Conservation (phyloP, 2,797 vertebrate species). For the Cossypha niveicapilla region DNA sequence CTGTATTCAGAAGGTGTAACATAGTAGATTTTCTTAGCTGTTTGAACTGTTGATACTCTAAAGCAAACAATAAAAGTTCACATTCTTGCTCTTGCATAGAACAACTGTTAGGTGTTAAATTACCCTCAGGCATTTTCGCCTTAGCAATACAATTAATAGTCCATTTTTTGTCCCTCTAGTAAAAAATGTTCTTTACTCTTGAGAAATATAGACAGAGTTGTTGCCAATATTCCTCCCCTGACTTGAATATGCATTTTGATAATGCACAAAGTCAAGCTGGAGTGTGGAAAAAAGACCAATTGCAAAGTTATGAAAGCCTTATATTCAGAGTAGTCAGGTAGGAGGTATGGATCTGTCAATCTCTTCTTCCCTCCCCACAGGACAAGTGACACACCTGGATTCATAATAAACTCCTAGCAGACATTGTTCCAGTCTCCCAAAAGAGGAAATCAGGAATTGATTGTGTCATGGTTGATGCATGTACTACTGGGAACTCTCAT, state of each 20-base stretch:
- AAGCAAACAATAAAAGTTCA: slow-evolving; percentile 14
- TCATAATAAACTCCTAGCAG: neutral
- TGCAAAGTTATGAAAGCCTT: neutral
- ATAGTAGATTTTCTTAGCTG: neutral
- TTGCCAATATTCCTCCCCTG: neutral
- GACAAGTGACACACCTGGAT: neutral
- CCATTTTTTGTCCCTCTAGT: neutral
- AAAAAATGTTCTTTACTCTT: neutral
- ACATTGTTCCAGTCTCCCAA: neutral
- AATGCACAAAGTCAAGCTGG: neutral
- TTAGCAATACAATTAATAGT: neutral
- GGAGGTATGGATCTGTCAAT: neutral
- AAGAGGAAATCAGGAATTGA: neutral
- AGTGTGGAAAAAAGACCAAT: neutral
- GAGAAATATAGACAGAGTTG: neutral
- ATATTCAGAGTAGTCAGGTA: neutral
- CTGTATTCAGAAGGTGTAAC: neutral
- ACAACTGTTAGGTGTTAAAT: neutral
- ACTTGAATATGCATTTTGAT: neutral
- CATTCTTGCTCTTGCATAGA: neutral
- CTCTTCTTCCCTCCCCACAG: neutral
- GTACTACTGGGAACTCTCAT: neutral
- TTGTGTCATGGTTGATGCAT: neutral
- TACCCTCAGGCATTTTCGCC: neutral
- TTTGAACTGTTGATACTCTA: slow-evolving; percentile 14